These are phyloP conservation scores for Umimayanthus chanpuru DNA, from an alignment of 92 coral and sea anemone species.

Conservation along the genomic window DNA sequence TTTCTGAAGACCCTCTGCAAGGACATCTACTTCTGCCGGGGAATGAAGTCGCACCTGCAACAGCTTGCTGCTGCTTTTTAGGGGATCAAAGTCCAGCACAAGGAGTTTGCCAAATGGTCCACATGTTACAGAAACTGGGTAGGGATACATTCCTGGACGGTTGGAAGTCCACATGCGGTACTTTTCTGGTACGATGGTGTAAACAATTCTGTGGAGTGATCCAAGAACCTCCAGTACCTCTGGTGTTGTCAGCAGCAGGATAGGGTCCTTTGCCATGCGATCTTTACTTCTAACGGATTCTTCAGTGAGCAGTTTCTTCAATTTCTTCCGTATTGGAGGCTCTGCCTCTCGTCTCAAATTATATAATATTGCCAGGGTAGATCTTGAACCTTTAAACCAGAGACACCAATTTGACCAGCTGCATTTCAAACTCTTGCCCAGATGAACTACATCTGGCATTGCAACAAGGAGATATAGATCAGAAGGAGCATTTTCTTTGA, in stretches of 20 bases:
- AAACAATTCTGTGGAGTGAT: background rate
- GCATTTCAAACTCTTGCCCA: conserved; percentile 41
- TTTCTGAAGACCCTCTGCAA: conserved; percentile 36
- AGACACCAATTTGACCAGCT: conserved; percentile 46
- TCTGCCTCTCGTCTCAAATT: conserved; percentile 41
- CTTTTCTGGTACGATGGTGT: conserved; percentile 48
- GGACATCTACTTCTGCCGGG: conserved; percentile 49
- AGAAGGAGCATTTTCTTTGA: conserved; percentile 9
- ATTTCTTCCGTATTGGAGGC: conserved; percentile 31
- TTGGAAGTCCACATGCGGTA: conserved; percentile 51
- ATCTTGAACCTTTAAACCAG: conserved; percentile 40
- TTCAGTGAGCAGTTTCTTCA: conserved; percentile 37
- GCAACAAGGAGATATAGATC: background rate
- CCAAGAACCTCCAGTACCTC: conserved; percentile 30
- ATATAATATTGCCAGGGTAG: conserved; percentile 41
- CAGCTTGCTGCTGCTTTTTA: conserved; percentile 12
- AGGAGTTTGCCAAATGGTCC: conserved; percentile 23
- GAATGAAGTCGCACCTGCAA: conserved; percentile 44
- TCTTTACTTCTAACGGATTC: conserved; percentile 39
- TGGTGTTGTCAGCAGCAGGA: conserved; percentile 35
- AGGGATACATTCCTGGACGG: conserved; percentile 36
- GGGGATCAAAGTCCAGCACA: conserved; percentile 13
- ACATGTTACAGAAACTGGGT: conserved; percentile 25
- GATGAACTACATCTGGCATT: no score
- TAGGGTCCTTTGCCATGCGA: conserved; percentile 17